Conservation (phyloP, 2,888 invertebrate genomes). For the Gymnocheta viridis region DNA sequence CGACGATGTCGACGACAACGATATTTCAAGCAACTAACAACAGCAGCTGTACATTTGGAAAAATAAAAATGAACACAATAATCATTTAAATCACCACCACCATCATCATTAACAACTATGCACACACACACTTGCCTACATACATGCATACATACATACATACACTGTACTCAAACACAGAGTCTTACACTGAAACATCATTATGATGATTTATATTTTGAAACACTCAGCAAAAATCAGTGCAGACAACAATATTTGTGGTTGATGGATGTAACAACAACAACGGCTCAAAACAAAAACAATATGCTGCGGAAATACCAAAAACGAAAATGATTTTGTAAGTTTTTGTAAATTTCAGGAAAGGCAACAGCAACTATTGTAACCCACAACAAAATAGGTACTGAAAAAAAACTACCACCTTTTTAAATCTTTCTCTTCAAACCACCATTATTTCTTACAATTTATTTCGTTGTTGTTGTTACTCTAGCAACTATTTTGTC, state of each 20-base stretch:
- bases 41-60: slow-evolving; percentile 63
- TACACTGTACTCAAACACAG: neutral
- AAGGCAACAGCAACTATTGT: slow-evolving; percentile 51
- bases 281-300: slow-evolving; percentile 9
- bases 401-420: slow-evolving; percentile 37
- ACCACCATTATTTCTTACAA: slow-evolving; percentile 23
- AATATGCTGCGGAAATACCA: slow-evolving; percentile 47
- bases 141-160: neutral
- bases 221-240: slow-evolving; percentile 30
- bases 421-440: neutral
- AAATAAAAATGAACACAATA: slow-evolving; percentile 16
- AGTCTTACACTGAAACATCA: slow-evolving; percentile 19
- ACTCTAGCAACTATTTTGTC: slow-evolving; percentile 55
- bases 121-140: no score
- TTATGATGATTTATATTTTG: slow-evolving; percentile 35
- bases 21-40: slow-evolving; percentile 62
- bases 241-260: slow-evolving; percentile 35
- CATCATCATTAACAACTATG: slow-evolving; percentile 11
- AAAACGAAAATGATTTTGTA: slow-evolving; percentile 3
- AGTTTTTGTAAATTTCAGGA: slow-evolving; percentile 17
- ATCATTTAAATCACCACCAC: slow-evolving; percentile 60
- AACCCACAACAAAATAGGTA: neutral
- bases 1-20: slow-evolving; percentile 39
- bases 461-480: slow-evolving; percentile 39
- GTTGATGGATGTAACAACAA: slow-evolving; percentile 41